Base-by-base conservation (phyloP, 2,113 vertebrate species). In the Eulemur rufifrons region DNA sequence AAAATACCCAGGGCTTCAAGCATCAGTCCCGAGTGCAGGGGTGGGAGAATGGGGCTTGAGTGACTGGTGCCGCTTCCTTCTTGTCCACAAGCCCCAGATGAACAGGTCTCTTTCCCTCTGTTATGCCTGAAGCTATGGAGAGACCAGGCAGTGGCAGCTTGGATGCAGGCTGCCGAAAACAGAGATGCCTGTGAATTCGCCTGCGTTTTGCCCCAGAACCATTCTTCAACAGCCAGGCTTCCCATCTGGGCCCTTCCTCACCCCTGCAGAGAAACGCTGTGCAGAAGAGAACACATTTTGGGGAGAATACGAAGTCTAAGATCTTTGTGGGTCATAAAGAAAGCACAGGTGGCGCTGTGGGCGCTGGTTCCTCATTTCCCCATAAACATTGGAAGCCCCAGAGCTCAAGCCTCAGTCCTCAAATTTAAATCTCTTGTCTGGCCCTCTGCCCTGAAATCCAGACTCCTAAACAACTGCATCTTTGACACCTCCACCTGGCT, bases 1-100 rank as follows among this genome's bases (percentile, higher is more conserved):
- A 98, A 98, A 97, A n/a, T 96, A 96, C 95, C 21, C 82, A 29
- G 47, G n/a, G 63, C 91, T 90, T 80, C 54, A 47, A 54, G 50
- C 45, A 74, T 61, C 45, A 39, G 63, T 83, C 47, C 81, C 13
- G 56, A 90, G 34, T 0, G n/a, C 66, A 64, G 50, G 27, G 7
- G 27, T n/a, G 54, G 81, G 54, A 90, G 52, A 23, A 34, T 0
- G 7, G 64, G 56, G 45, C 1, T n/a, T 17, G 25, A 7, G 47
- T 54, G 52, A 52, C 13, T 3, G 2, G 3, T 8, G 29, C 12
- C 25, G 18, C 54, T 56, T 91, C 68, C 37, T 85, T 92, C 50
- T 63, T 59, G 29, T 42, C 12, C 39, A 21, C 37, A 29, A 39
- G 14, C 42, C 45, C 77, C 71, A 71, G 32, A 45, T n/a, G 76